Base-by-base conservation (phyloP, 1,140 invertebrate species). In the Panulirus ornatus region DNA sequence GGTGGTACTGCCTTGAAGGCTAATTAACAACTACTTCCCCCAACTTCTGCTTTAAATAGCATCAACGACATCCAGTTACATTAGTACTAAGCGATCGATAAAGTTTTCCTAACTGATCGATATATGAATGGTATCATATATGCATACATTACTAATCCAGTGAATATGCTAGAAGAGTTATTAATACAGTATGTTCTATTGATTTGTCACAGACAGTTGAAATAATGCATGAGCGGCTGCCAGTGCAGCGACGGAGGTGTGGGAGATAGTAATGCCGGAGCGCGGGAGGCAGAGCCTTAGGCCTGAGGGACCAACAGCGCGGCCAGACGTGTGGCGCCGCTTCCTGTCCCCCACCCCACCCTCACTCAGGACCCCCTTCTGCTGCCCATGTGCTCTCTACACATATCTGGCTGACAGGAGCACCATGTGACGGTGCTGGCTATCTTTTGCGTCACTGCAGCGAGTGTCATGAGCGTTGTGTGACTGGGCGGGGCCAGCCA, bases 321-420 rank as follows among this genome's bases (percentile, higher is more conserved):
- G 47, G 79, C 79, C 79, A 82, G 79, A 82, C 79, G 79, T 66
- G 79, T 82, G 47, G 27, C 79, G 9, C 73, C 19, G 73, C 36
- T 63, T 11, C 58, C 36, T 22, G 5, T 16, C 79, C 30, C 47
- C 76, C 42, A 22, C 76, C 27, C n/a, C 71, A 75, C 42, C 30
- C n/a, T 79, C 42, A 14, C 76, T 27, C 76, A 70, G 66, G 66
- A 19, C 34, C 40, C 22, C 40, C 71, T 5, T 58, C 22, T 40
- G 36, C 71, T 40, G 36, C 22, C 71, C 71, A 75, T 75, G 36
- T 42, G 36, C 40, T 75, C 71, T 75, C 40, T 75, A 38, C 27
- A 9, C 22, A 36, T 75, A n/a, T 42, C 71, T 75, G 2, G 34
- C 2, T 40, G n/a, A 30, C n/a, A 30, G n/a, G 8, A 27, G 30